phyloP scores from a whole-genome alignment of 2,113 vertebrate genomes.

The Gavia stellata region DNA sequence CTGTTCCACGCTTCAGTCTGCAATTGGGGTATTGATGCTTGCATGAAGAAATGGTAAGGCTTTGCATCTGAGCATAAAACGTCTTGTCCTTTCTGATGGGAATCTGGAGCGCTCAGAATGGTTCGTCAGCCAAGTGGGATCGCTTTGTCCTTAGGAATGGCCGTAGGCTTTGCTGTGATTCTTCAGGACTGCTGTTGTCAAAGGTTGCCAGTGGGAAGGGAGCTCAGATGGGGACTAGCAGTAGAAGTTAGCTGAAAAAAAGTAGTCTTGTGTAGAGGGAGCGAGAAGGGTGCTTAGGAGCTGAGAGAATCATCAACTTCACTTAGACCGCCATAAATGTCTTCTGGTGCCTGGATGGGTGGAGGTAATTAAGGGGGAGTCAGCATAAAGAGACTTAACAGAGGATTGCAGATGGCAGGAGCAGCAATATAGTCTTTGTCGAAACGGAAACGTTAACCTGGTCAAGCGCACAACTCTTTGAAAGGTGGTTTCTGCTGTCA shows the following conservation, averaged over 20 bases:
- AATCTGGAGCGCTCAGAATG: accelerated
- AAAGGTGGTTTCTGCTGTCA: not conserved
- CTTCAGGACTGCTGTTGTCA: not conserved
- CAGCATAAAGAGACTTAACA: not conserved
- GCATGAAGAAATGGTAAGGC: accelerated
- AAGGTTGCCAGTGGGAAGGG: not conserved
- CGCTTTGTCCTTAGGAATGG: not conserved
- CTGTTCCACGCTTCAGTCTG: accelerated
- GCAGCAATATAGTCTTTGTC: not conserved
- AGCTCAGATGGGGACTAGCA: not conserved
- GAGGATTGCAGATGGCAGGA: not conserved
- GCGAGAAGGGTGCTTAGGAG: not conserved
- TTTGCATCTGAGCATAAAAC: accelerated
- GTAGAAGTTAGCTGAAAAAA: not conserved
- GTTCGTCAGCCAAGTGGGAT: not conserved
- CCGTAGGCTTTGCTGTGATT: not conserved
- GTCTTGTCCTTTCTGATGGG: accelerated
- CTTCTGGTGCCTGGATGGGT: not conserved
- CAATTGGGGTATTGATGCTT: accelerated
- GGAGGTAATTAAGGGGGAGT: not conserved
- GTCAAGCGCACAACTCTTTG: accelerated
- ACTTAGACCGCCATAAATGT: accelerated
- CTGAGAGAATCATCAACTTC: not conserved
- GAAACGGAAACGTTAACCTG: accelerated
- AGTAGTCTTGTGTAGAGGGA: not conserved